Conservation (phyloP, 2,113 vertebrate species). For the Parotia lawesii region DNA sequence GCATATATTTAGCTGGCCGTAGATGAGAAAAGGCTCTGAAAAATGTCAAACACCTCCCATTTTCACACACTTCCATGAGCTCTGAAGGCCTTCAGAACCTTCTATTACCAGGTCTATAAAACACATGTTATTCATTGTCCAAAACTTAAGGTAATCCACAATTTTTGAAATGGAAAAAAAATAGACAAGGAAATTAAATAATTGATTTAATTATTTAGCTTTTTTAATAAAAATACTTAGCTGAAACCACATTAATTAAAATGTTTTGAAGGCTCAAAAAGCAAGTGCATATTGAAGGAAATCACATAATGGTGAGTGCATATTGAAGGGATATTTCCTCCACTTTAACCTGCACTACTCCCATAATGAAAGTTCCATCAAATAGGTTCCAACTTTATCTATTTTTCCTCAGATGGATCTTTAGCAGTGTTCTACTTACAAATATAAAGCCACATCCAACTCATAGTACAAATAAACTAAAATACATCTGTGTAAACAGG, state of each 20-base stretch:
- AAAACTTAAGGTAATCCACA: not conserved
- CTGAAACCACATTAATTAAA: not conserved
- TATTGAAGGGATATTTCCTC: not conserved
- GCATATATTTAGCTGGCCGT: not conserved
- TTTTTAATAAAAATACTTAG: not conserved
- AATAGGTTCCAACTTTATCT: not conserved
- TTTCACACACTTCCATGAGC: not conserved
- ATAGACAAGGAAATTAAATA: not conserved
- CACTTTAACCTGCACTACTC: not conserved
- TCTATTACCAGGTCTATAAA: not conserved
- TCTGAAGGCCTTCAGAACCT: not conserved
- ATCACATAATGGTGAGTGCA: not conserved
- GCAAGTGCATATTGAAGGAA: not conserved
- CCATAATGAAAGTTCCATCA: not conserved
- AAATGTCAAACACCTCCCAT: not conserved
- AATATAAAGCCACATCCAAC: not conserved
- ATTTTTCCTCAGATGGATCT: not conserved
- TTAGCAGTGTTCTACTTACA: not conserved
- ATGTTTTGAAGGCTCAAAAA: not conserved
- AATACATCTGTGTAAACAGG: conserved; percentile 17
- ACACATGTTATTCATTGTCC: not conserved
- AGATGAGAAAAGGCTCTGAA: not conserved
- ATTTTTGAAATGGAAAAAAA: not conserved
- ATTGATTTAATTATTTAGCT: not conserved
- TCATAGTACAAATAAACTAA: not conserved